Conservation (phyloP, 2,888 invertebrate species). For the Stenoptilia bipunctidactyla region DNA sequence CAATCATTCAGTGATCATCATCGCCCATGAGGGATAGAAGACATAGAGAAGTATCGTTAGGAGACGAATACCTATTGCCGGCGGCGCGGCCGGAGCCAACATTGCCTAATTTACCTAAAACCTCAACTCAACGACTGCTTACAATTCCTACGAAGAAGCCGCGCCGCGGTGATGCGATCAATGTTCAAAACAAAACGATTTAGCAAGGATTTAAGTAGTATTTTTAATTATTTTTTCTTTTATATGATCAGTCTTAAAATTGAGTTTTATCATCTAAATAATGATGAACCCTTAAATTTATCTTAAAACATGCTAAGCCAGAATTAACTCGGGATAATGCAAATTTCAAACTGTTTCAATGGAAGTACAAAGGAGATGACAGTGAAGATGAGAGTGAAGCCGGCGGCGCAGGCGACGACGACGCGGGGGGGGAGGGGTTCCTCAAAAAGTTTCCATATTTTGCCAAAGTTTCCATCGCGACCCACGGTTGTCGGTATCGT, state of each 20-base stretch:
- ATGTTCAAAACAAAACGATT: slow-evolving; percentile 40
- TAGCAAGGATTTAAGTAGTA: slow-evolving; percentile 32
- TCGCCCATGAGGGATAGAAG: slow-evolving; percentile 50
- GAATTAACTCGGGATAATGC: slow-evolving; percentile 28
- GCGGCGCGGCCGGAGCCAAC: background rate
- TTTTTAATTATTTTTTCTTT: slow-evolving; percentile 36
- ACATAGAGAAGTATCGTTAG: slow-evolving; percentile 51
- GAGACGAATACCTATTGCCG: slow-evolving; percentile 22
- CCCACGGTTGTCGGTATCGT: slow-evolving; percentile 17
- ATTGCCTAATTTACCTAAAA: background rate
- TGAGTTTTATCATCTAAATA: slow-evolving; percentile 70
- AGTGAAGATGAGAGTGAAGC: background rate
- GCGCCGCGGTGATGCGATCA: slow-evolving; percentile 29
- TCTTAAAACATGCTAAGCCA: slow-evolving; percentile 59
- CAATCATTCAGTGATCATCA: slow-evolving; percentile 35
- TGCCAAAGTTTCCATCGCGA: slow-evolving; percentile 16
- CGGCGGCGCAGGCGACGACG: background rate
- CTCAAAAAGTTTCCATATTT: background rate
- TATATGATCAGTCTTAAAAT: slow-evolving; percentile 71
- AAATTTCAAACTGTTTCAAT: background rate
- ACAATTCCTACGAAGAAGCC: background rate
- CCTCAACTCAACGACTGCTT: slow-evolving; percentile 26
- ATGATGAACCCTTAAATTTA: slow-evolving; percentile 57
- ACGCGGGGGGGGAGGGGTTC: background rate
- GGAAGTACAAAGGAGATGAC: background rate